Base-by-base conservation (phyloP, 2,888 invertebrate genomes). In the Cyrtodaria siliqua region DNA sequence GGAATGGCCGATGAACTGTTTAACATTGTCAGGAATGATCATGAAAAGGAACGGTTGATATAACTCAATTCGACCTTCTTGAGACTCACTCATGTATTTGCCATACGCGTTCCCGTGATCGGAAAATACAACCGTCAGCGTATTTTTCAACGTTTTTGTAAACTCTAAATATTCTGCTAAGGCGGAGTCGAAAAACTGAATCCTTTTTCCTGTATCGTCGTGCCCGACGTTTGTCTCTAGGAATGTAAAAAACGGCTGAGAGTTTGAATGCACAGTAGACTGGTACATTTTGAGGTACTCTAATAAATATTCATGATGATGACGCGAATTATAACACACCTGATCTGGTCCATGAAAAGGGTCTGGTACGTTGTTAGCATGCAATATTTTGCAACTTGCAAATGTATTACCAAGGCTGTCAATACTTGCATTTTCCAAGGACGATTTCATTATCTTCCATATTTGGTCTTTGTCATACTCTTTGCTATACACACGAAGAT, bases 41-140 rank as follows among this genome's bases (percentile, higher is more conserved):
- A 89, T 69, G 24, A 89, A 85, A n/a, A 90, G 56, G 42, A 84
- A 81, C 29, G 90, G 88, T 33, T 89, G 87, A 71, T 79, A 89
- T 44, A 86, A 69, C 67, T 90, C 90, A 26, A 85, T 62, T 6
- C 82, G 79, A 8, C 85, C 89, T 73, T 88, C 88, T 18, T 59
- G 57, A 20, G 82, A 74, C 29, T 70, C 67, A 27, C 77, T 76
- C 2, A 87, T 44, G 61, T 82, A 89, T n/a, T 67, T 50, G 1
- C 90, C 90, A 76, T 90, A 90, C 0, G 87, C 47, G 64, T 90
- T 90, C 2, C 90, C 90, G 73, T 90, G 90, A 61, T 90, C 90
- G 1, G 90, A 87, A 24, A 90, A 78, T 4, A 90, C 16, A 2
- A 90, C 57, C 1, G 90, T 89, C 33, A 90, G 38, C 0, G 87